Evolutionary conservation across 2,888 invertebrate genomes (phyloP), one percentile per base, ranked within the genome.

Genomic region (Tiliacea citrago): DNA sequence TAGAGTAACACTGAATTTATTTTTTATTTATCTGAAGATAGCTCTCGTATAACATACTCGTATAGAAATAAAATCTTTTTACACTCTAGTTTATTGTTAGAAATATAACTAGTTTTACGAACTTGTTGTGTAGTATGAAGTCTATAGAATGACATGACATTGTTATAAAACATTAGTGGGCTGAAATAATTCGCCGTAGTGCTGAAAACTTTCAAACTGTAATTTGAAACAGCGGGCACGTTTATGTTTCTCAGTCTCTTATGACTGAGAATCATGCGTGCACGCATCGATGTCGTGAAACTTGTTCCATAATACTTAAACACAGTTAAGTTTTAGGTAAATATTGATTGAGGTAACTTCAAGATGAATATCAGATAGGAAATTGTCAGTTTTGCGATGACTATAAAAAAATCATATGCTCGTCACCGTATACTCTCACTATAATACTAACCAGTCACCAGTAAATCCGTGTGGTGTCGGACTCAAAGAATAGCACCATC

Each of bases 11-110:
- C 89, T 89, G 80, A 87, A 85, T 90, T 92, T 89, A 93, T 94
- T 93, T 92, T 93, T 93, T 95, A 94, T 95, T 94, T 92, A 86
- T 84, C 71, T 63, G 71, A 67, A 76, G 72, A 74, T 70, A 63
- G 63, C 49, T 67, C 75, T 75, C 67, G 73, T 77, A 62, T 75
- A 53, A 72, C 63, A 73, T 66, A 74, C 53, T 79, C 39, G 35
- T 77, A 69, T 45, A 68, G 65, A 60, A 75, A 81, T 75, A 75
- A 61, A 51, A 60, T 83, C 42, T 57, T 79, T 75, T 75, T 73
- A 76, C 62, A 62, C 16, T 24, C 39, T 51, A 62, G 21, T 73
- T 74, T 61, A 47, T 72, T 76, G 71, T 69, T 24, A 42, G 21
- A 21, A 63, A 55, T 75, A 70, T 21, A 45, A 66, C 35, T 62